Conservation (phyloP, 2,888 invertebrate species). For the Ptycholaimellus sp. region DNA sequence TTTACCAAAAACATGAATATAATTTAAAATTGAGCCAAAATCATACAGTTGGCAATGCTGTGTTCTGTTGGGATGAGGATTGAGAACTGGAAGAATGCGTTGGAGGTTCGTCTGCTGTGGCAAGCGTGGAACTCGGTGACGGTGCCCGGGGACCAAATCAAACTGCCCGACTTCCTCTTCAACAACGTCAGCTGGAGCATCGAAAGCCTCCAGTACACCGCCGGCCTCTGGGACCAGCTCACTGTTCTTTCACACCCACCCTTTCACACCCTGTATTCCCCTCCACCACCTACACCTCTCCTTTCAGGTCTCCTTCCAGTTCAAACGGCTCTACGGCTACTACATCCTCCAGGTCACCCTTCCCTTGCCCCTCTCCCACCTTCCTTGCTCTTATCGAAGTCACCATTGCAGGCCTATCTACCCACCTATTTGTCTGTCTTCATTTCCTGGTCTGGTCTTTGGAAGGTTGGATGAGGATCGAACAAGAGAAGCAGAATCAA, state of each 20-base stretch:
- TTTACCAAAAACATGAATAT: too few species aligned
- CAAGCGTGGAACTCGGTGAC: constrained; percentile 22
- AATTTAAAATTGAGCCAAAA: background rate
- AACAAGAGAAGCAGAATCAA: too few species aligned
- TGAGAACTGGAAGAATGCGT: background rate
- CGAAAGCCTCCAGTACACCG: constrained; percentile 14
- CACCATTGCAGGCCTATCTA: too few species aligned
- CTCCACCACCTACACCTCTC: too few species aligned
- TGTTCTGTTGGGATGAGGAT: background rate
- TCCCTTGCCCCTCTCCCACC: too few species aligned
- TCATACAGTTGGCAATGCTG: too few species aligned
- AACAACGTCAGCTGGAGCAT: constrained; percentile 20
- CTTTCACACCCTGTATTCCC: background rate
- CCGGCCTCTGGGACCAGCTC: constrained; percentile 23
- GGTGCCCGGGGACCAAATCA: constrained; percentile 17
- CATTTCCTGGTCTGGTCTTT: constrained; percentile 5
- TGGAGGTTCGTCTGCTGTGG: constrained; percentile 16
- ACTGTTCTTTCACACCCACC: constrained; percentile 10
- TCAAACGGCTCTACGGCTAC: constrained; percentile 23
- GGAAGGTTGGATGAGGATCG: too few species aligned
- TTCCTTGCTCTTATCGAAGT: too few species aligned
- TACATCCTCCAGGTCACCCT: constrained; percentile 24
- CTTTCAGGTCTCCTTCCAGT: constrained; percentile 10
- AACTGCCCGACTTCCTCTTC: constrained; percentile 21
- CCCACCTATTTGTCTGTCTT: too few species aligned